phyloP scores from a whole-genome alignment of 2,888 invertebrate genomes.

The Rosalia funebris region DNA sequence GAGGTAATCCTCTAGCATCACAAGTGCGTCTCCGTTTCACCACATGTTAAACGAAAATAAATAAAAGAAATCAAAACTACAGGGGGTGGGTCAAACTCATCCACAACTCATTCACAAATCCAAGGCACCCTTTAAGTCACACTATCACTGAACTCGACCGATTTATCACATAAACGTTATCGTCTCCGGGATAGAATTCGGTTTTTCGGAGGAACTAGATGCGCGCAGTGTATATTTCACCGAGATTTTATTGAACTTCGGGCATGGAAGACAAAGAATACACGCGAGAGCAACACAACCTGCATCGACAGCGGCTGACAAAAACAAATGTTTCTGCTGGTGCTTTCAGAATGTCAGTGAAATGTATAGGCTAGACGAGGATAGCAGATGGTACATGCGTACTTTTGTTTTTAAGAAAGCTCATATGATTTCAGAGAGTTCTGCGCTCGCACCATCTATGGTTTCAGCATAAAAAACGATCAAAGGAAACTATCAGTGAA shows the following conservation, averaged over 20 bases:
- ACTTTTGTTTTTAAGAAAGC: constrained; percentile 13
- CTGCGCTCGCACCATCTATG: not conserved
- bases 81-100: constrained; percentile 47
- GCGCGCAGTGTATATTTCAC: constrained; percentile 27
- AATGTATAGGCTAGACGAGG: constrained; percentile 31
- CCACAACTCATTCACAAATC: constrained; percentile 46
- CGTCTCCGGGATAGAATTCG: constrained; percentile 11
- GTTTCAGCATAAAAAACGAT: too few species aligned
- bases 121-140: constrained; percentile 39
- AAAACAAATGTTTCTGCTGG: constrained; percentile 54
- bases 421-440: not conserved
- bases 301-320: constrained; percentile 53
- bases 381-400: constrained; percentile 32
- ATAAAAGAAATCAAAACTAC: constrained; percentile 29
- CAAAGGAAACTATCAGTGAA: not conserved
- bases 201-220: constrained; percentile 30
- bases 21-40: not conserved
- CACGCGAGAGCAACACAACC: constrained; percentile 48
- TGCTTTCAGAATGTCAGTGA: constrained; percentile 46
- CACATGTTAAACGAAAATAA: constrained; percentile 34
- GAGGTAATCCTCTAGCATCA: constrained; percentile 20
- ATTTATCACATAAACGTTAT: constrained; percentile 44
- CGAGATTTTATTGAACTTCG: constrained; percentile 44
- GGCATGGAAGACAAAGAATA: constrained; percentile 54
- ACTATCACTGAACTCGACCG: constrained; percentile 36